phyloP scores from a whole-genome alignment of 2,113 vertebrate genomes.

The Rallus limicola region DNA sequence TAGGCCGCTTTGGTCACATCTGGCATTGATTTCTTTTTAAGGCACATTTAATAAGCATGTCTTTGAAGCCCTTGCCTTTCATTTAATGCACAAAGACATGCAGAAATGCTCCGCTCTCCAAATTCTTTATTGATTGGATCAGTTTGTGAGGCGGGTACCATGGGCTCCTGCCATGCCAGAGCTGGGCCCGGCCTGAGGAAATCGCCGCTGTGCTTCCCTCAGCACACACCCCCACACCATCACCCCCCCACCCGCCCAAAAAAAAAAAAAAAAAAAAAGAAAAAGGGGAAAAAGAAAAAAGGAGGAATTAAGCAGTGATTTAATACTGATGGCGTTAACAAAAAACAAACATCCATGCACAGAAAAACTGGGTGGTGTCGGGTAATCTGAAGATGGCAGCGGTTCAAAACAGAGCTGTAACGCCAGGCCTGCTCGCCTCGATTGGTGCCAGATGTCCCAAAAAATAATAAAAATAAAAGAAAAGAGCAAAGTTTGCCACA shows the following conservation, averaged over 20 bases:
- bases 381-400: conserved; percentile 86
- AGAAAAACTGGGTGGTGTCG: conserved; percentile 78
- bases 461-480: conserved; percentile 27
- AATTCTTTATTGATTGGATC: conserved; percentile 91
- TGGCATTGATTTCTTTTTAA: conserved; percentile 94
- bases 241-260: fast-evolving
- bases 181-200: not conserved
- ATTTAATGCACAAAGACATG: conserved; percentile 87
- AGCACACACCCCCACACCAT: no score
- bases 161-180: not conserved
- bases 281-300: not conserved
- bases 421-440: conserved; percentile 78
- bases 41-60: conserved; percentile 92
- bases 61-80: conserved; percentile 93
- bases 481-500: conserved; percentile 79
- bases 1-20: conserved; percentile 88
- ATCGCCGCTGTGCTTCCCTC: not conserved
- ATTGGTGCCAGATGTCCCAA: conserved; percentile 92
- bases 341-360: conserved; percentile 14
- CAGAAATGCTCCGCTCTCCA: conserved; percentile 81
- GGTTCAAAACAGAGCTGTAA: conserved; percentile 86
- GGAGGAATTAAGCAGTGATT: conserved; percentile 34
- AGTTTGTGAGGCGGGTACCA: conserved; percentile 72
- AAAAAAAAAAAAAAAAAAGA: no score
- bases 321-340: conserved; percentile 33